A percentile compares a stretch with the other conserved stretches of the same genome.
Conservation (phyloP, 1,140 invertebrate genomes). For the Scaptodrosophila lebanonensis region DNA sequence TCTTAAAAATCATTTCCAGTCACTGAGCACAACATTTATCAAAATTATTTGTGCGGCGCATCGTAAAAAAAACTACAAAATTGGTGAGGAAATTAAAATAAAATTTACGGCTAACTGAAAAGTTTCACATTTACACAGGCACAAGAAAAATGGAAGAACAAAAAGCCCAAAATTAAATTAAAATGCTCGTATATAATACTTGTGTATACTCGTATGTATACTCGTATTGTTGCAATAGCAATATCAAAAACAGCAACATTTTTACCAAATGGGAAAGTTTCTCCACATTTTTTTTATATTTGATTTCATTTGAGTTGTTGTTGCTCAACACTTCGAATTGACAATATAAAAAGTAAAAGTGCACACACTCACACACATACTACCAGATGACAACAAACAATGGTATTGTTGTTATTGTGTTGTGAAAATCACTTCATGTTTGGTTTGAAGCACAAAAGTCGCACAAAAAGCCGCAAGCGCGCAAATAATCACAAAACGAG, state of each 20-base stretch:
- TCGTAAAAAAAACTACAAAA: conserved; percentile 28
- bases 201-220: background rate
- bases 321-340: conserved; percentile 39
- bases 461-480: too few species aligned
- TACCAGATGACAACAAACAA: too few species aligned
- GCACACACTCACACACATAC: conserved; percentile 2
- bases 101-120: conserved; percentile 49
- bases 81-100: conserved; percentile 54
- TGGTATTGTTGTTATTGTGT: too few species aligned
- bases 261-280: conserved; percentile 49
- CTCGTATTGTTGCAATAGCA: conserved; percentile 16
- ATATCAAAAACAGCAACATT: conserved; percentile 42
- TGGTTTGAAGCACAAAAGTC: too few species aligned
- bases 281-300: conserved; percentile 25
- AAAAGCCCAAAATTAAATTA: too few species aligned
- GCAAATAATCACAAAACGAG: too few species aligned
- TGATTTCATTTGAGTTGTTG: conserved; percentile 23
- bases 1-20: too few species aligned
- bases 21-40: too few species aligned
- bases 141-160: conserved; percentile 28
- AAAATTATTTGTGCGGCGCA: too few species aligned
- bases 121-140: too few species aligned
- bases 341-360: conserved; percentile 66
- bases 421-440: too few species aligned
- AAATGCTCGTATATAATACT: conserved; percentile 21